Conservation (phyloP, 1,140 invertebrate species). For the Pogonomyrmex barbatus region DNA sequence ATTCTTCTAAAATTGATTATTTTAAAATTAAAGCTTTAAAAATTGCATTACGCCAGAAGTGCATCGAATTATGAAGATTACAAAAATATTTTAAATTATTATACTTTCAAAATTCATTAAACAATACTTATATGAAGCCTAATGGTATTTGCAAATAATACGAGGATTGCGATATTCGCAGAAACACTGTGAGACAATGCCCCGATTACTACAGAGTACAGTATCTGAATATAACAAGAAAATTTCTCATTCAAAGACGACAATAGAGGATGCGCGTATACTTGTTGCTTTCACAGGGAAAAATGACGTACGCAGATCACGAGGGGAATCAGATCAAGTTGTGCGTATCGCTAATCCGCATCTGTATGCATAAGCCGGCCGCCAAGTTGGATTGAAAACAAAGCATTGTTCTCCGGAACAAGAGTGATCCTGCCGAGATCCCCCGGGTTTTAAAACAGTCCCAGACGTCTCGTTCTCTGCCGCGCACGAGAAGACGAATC, state of each 20-base stretch:
- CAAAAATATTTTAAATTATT: not conserved
- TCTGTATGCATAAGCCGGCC: slow-evolving; percentile 10
- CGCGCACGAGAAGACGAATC: not conserved
- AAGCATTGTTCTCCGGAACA: slow-evolving; percentile 65
- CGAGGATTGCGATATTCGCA: not conserved
- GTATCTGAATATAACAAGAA: not conserved
- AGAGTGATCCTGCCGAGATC: slow-evolving; percentile 61
- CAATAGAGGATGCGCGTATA: not conserved
- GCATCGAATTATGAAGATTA: not conserved
- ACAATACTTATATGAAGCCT: not conserved
- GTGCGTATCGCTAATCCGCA: slow-evolving; percentile 51
- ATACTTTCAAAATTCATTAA: not conserved
- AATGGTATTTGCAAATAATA: not conserved
- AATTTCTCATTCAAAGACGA: not conserved
- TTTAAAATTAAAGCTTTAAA: not conserved
- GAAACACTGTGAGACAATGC: not conserved
- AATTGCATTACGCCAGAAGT: not conserved
- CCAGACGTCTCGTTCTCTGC: not conserved
- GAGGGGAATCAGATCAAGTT: slow-evolving; percentile 36
- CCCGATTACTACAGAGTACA: not conserved
- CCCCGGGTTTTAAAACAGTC: slow-evolving; percentile 25
- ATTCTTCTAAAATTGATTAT: not conserved
- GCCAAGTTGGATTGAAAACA: slow-evolving; percentile 57
- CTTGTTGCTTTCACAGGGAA: slow-evolving; percentile 5
- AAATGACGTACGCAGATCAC: slow-evolving; percentile 24